Percentiles rank a stretch among this genome's conserved stretches.
These are phyloP conservation scores for Lucilia sericata DNA, from an alignment of 1,140 invertebrate species.

Conservation along the genomic window DNA sequence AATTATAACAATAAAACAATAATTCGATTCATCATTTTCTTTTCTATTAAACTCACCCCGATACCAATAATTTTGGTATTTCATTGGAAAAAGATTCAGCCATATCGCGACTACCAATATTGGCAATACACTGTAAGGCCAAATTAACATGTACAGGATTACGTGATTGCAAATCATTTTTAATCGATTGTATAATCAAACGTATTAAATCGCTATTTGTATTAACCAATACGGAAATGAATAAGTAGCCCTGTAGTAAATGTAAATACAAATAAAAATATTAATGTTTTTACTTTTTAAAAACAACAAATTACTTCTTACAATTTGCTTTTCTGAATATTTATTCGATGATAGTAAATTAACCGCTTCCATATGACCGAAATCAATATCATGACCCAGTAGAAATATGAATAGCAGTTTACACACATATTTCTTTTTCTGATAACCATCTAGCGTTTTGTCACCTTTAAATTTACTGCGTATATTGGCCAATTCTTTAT, in stretches of 20 bases:
- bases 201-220: conserved; percentile 99
- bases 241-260: conserved; percentile 97
- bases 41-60: conserved; percentile 76
- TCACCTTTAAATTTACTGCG: conserved; percentile 99
- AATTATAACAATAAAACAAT: not conserved
- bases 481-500: conserved; percentile 99
- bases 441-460: conserved; percentile 99
- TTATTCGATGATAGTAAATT: conserved; percentile 99
- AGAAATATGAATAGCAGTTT: conserved; percentile 99
- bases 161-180: conserved; percentile 96
- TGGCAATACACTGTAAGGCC: conserved; percentile 99
- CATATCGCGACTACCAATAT: conserved; percentile 99
- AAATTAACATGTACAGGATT: conserved; percentile 99
- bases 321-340: conserved; percentile 99
- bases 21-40: conserved; percentile 23
- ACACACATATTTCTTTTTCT: conserved; percentile 99
- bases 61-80: conserved; percentile 97
- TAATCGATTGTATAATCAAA: conserved; percentile 99
- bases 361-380: conserved; percentile 99
- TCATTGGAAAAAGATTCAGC: conserved; percentile 98
- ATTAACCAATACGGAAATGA: conserved; percentile 99
- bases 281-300: not conserved
- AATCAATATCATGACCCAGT: conserved; percentile 99
- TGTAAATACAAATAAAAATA: conserved; percentile 51
- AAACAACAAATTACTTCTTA: conserved; percentile 72